A percentile compares a stretch with the other conserved stretches of the same genome.
These are phyloP conservation scores for Gasterosteus aculeatus DNA, from an alignment of 2,113 vertebrate genomes.

Conservation along the genomic window DNA sequence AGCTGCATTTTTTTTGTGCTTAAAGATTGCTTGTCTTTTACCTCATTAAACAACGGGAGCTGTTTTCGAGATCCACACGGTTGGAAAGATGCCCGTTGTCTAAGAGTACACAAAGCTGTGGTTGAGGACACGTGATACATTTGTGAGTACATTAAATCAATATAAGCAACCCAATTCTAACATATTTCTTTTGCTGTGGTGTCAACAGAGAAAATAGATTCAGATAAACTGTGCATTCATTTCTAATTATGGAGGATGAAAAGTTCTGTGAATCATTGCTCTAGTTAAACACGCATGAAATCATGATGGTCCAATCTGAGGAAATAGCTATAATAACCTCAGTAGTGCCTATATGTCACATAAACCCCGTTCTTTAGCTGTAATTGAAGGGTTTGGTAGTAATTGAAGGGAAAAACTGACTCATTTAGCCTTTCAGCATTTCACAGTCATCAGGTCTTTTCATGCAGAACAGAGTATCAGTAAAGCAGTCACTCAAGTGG, in stretches of 20 bases:
- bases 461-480: not conserved
- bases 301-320: not conserved
- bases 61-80: conserved; percentile 32
- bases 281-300: conserved; percentile 1
- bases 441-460: not conserved
- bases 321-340: conserved; percentile 18
- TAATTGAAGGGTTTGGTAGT: not conserved
- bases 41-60: conserved; percentile 69
- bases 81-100: conserved; percentile 9
- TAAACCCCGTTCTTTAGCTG: conserved; percentile 1
- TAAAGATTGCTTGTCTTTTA: conserved; percentile 77
- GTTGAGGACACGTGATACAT: conserved; percentile 23
- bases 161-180: conserved; percentile 7
- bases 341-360: not conserved
- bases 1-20: conserved; percentile 66
- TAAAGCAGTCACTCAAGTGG: not conserved
- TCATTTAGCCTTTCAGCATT: not conserved
- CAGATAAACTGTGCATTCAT: not conserved
- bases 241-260: not conserved
- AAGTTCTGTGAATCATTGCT: not conserved
- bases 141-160: conserved; percentile 13
- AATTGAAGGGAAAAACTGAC: not conserved
- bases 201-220: not conserved
- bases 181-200: not conserved
- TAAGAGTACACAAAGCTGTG: conserved; percentile 10